Percentiles rank a stretch among this genome's conserved stretches.
Evolutionary conservation across 1,140 invertebrate genomes (phyloP).

Genomic region (Drosophila arizonae): DNA sequence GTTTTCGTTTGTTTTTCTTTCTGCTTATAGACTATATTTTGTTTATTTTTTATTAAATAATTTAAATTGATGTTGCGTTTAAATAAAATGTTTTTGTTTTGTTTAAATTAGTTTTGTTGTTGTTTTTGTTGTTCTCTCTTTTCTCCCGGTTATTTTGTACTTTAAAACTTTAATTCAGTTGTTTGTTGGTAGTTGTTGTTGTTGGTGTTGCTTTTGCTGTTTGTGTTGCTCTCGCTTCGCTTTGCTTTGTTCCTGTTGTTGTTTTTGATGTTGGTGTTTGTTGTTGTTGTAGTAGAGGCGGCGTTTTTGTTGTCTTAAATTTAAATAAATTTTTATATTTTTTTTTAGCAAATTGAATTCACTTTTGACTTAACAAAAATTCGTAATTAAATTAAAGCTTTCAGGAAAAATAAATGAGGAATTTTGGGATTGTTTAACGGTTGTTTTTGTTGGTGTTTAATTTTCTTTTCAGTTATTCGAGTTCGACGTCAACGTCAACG

Average conservation of each 20-base stretch:
- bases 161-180: slow-evolving; percentile 82
- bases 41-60: slow-evolving; percentile 66
- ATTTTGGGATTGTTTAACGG: slow-evolving; percentile 66
- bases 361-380: slow-evolving; percentile 80
- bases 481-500: slow-evolving; percentile 52
- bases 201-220: slow-evolving; percentile 65
- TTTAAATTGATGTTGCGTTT: slow-evolving; percentile 81
- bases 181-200: slow-evolving; percentile 62
- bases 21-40: slow-evolving; percentile 51
- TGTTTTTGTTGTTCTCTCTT: slow-evolving; percentile 66
- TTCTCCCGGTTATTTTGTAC: slow-evolving; percentile 82
- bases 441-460: slow-evolving; percentile 23
- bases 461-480: slow-evolving; percentile 60
- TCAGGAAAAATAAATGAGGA: slow-evolving; percentile 79
- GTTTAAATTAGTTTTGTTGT: slow-evolving; percentile 69
- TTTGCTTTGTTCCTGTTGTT: slow-evolving; percentile 47
- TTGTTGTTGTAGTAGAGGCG: slow-evolving; percentile 47
- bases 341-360: slow-evolving; percentile 68
- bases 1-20: slow-evolving; percentile 40
- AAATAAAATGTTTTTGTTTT: slow-evolving; percentile 75
- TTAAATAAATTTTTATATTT: slow-evolving; percentile 49
- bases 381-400: slow-evolving; percentile 81
- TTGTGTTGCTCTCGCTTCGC: slow-evolving; percentile 52
- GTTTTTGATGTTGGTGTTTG: slow-evolving; percentile 15
- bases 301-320: slow-evolving; percentile 63